Evolutionary conservation across 2,888 invertebrate species (phyloP), one percentile per base, ranked within the genome.

Genomic region (Seladonia tumulorum): DNA sequence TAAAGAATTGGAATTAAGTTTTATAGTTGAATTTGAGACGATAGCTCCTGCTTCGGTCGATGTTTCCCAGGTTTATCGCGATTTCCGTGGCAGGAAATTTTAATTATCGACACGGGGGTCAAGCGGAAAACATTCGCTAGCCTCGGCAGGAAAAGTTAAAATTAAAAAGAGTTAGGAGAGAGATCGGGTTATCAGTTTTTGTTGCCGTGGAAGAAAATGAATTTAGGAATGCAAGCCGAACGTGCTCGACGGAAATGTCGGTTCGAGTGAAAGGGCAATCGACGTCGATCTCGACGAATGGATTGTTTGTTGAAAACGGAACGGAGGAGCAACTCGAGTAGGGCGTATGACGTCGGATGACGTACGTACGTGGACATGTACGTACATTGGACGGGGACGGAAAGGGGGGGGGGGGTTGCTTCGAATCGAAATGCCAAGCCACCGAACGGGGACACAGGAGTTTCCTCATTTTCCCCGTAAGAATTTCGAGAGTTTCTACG

Each of bases 391-490:
- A n/a, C n/a, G n/a, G 39, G 39, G 22, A n/a, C 0, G 3, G 35
- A 2, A 2, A 2, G 2, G 2, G 35, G 35, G 35, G 1, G 35
- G 35, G 72, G 42, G 16, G 16, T 1, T 29, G 42, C 29, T 53
- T 35, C 25, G 39, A 47, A n/a, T 25, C 45, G 79, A 57, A 73
- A 73, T 22, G 18, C 35, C 66, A 35, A 7, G 5, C 10, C 8
- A 0, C 18, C 25, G 25, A 8, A 18, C 18, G 35, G 63, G 29
- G 5, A 35, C 10, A 18, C 10, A 18, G 29, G 74, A 73, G 60
- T 84, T 86, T 79, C 57, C 78, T 81, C 81, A 72, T 87, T 77
- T 77, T 75, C 74, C 72, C 57, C 42, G 72, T 35, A 57, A 72
- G 77, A 79, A 77, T 83, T 81, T 71, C 57, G 14, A 60, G 74